These are phyloP conservation scores for Xenops minutus DNA, from an alignment of 2,797 vertebrate genomes.

Conservation along the genomic window DNA sequence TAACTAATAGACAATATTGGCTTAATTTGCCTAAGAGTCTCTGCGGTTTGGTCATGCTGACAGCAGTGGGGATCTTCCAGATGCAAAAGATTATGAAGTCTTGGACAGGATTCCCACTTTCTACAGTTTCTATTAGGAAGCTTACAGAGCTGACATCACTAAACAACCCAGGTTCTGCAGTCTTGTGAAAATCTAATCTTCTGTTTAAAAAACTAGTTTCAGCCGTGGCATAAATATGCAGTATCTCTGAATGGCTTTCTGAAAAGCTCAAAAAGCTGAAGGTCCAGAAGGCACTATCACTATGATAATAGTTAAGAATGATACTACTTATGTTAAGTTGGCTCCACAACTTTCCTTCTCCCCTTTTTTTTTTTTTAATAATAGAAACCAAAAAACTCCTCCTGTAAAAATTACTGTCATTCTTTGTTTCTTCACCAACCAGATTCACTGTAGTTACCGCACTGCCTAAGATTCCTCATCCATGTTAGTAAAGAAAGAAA, in stretches of 20 bases:
- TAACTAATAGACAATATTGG: not conserved
- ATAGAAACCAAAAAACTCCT: not conserved
- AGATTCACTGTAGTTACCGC: not conserved
- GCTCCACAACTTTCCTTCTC: not conserved
- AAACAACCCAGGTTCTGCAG: not conserved
- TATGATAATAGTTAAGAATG: not conserved
- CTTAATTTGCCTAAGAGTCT: not conserved
- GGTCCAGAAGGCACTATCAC: not conserved
- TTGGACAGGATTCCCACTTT: not conserved
- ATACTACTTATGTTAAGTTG: not conserved
- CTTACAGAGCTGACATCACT: not conserved
- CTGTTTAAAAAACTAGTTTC: not conserved
- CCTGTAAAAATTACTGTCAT: not conserved
- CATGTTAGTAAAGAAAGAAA: not conserved
- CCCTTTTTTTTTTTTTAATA: accelerated
- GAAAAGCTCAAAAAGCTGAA: not conserved
- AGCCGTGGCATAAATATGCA: not conserved
- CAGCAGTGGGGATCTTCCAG: not conserved
- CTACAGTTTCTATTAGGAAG: not conserved
- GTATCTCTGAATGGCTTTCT: not conserved
- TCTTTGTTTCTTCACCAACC: not conserved
- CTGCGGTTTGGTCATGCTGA: not conserved
- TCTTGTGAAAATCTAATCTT: not conserved
- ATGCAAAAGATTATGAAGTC: not conserved
- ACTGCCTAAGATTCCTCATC: not conserved